Conservation (phyloP, 2,888 invertebrate genomes). For the Orthosia incerta region DNA sequence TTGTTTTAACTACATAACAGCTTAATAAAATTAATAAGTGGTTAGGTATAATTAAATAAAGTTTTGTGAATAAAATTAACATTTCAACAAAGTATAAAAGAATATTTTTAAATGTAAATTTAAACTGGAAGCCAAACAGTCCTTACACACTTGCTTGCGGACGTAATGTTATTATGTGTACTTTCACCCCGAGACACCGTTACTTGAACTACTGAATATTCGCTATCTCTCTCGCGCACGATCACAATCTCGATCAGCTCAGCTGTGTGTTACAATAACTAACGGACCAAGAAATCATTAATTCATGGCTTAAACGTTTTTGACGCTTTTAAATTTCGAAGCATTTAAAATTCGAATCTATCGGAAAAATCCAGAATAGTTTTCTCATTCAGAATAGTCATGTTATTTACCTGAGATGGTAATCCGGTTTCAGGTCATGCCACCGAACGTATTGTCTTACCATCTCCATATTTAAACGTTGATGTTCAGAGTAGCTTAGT, state of each 20-base stretch:
- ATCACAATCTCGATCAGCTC: constrained; percentile 77
- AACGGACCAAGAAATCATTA: constrained; percentile 48
- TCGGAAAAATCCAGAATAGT: constrained; percentile 9
- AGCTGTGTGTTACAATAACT: constrained; percentile 72
- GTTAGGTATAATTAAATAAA: constrained; percentile 5
- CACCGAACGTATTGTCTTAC: constrained; percentile 40
- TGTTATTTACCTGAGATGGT: constrained; percentile 5
- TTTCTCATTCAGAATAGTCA: constrained; percentile 6
- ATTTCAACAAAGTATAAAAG: constrained; percentile 31
- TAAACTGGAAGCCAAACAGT: constrained; percentile 67
- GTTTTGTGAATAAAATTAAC: neutral
- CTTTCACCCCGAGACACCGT: constrained; percentile 87
- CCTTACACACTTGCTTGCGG: constrained; percentile 70
- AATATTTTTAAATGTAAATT: constrained; percentile 44
- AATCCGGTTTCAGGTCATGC: constrained; percentile 50
- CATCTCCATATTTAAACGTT: constrained; percentile 38
- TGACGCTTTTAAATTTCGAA: constrained; percentile 16
- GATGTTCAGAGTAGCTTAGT: constrained; percentile 39
- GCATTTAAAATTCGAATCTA: constrained; percentile 7
- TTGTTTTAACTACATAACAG: neutral
- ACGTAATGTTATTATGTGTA: constrained; percentile 81
- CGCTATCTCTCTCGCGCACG: constrained; percentile 70
- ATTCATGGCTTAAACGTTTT: constrained; percentile 24
- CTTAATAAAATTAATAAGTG: constrained; percentile 3
- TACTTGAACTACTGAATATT: constrained; percentile 77